Evolutionary conservation across 2,797 vertebrate species (phyloP).

Genomic region (Furcifer pardalis): DNA sequence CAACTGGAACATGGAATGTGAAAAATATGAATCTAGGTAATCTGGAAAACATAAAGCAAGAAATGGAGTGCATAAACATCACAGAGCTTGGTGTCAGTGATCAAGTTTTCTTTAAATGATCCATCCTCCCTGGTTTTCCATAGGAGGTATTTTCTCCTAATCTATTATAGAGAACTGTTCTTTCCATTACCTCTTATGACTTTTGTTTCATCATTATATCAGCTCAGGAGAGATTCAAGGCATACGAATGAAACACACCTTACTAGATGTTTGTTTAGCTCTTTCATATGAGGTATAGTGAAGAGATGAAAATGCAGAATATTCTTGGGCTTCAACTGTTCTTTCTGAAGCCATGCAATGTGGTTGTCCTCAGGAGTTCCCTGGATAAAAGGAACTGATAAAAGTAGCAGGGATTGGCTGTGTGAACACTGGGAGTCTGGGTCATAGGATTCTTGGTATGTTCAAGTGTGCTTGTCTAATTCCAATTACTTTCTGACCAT

Average conservation of each 20-base stretch:
- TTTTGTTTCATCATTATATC: not conserved
- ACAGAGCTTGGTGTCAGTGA: too few species aligned
- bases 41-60: too few species aligned
- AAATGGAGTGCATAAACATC: too few species aligned
- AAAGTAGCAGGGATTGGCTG: not conserved
- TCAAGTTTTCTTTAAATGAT: too few species aligned
- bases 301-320: not conserved
- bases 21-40: too few species aligned
- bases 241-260: not conserved
- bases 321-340: not conserved
- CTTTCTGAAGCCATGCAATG: not conserved
- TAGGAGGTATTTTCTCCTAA: not conserved
- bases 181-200: not conserved
- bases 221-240: not conserved
- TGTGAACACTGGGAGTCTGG: not conserved
- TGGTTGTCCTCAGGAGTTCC: not conserved
- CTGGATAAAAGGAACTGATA: not conserved
- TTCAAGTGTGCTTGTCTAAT: constrained; percentile 2
- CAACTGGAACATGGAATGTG: too few species aligned
- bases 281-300: not conserved
- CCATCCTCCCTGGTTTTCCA: not conserved
- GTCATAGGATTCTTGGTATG: not conserved
- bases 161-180: not conserved
- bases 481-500: not conserved
- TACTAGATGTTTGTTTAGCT: not conserved